Evolutionary conservation across 2,797 vertebrate species (phyloP).

Genomic region (Leucoraja ocellata): DNA sequence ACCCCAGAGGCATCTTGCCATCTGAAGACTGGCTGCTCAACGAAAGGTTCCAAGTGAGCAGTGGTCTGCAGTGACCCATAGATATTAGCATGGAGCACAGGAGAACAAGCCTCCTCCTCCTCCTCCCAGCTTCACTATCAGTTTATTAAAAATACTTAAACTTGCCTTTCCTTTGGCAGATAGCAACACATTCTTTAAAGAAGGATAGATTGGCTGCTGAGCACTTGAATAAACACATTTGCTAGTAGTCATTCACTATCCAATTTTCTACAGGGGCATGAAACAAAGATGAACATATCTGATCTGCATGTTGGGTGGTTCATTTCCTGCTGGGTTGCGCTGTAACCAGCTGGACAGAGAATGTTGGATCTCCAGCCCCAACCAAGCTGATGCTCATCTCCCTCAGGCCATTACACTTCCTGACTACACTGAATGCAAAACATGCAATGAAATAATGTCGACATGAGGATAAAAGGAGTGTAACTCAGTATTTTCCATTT

Average conservation of each 20-base stretch:
- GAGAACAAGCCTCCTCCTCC: background rate
- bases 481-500: background rate
- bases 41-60: background rate
- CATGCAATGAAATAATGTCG: background rate
- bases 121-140: background rate
- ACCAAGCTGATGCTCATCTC: background rate
- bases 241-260: background rate
- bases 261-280: background rate
- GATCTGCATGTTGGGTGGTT: background rate
- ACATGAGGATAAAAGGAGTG: background rate
- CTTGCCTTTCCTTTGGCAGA: background rate
- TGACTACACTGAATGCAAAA: background rate
- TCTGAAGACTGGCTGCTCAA: background rate
- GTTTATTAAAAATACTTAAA: background rate
- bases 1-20: background rate
- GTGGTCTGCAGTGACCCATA: background rate
- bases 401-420: background rate
- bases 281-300: background rate
- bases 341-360: no score
- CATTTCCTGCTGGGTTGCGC: background rate
- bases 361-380: background rate
- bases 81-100: background rate
- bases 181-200: background rate
- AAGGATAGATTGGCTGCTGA: background rate
- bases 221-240: background rate